These are phyloP conservation scores for Brachionus angularis DNA, from an alignment of 1,140 invertebrate species.

Conservation along the genomic window DNA sequence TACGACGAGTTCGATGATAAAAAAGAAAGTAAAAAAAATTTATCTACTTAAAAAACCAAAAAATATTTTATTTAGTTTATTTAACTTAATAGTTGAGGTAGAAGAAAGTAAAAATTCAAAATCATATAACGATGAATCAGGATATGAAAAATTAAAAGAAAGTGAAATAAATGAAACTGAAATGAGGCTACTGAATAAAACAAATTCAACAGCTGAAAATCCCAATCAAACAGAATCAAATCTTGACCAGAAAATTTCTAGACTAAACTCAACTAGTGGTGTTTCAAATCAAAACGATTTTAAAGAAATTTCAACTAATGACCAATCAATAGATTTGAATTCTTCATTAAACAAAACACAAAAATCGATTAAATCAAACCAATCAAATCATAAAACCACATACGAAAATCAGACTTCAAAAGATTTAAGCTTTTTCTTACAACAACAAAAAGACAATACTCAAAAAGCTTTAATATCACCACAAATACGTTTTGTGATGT, in stretches of 20 bases:
- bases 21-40: neutral
- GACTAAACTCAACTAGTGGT: no score
- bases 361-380: neutral
- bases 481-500: constrained; percentile 43
- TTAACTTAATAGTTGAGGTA: no score
- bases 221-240: no score
- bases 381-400: no score
- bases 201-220: no score
- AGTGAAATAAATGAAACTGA: neutral
- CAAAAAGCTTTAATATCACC: constrained; percentile 25
- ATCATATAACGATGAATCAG: neutral
- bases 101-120: constrained; percentile 5
- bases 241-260: no score
- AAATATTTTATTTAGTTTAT: no score
- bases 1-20: constrained; percentile 80
- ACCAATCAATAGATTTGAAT: neutral
- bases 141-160: neutral
- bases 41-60: no score
- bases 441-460: constrained; percentile 38
- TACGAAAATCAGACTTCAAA: constrained; percentile 22
- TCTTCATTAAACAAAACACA: neutral
- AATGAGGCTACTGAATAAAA: no score
- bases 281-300: no score
- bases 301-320: no score
- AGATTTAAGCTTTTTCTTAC: constrained; percentile 39